phyloP scores from a whole-genome alignment of 2,113 vertebrate species.

The Numida meleagris region DNA sequence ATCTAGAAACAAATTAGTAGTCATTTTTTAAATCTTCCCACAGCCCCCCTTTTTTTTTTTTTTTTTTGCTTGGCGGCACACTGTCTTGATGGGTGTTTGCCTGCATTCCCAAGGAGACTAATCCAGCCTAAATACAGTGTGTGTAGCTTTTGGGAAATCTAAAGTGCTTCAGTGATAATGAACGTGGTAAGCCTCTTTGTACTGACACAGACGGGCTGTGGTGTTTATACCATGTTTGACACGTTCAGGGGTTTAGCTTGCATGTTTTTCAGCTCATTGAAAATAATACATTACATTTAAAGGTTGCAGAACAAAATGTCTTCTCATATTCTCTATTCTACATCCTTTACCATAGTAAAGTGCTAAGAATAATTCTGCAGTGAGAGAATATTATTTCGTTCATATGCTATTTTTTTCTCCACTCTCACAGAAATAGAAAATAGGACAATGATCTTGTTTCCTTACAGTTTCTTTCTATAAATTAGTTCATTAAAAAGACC shows the following conservation, averaged over 20 bases:
- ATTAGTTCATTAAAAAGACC: neutral
- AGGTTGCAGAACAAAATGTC: neutral
- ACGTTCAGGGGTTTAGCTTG: neutral
- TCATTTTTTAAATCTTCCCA: neutral
- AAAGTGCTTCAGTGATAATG: neutral
- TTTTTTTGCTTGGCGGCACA: neutral
- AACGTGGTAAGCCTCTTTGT: neutral
- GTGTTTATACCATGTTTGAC: neutral
- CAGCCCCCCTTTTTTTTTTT: neutral
- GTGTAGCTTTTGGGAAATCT: neutral
- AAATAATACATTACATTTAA: neutral
- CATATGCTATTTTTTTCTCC: neutral
- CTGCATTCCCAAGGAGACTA: neutral
- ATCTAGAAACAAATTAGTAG: neutral
- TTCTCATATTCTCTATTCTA: neutral
- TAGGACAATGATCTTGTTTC: neutral
- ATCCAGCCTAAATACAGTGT: neutral
- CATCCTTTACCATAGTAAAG: neutral
- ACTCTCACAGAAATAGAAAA: neutral
- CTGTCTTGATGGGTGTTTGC: neutral
- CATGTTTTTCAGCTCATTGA: neutral
- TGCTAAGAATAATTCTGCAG: neutral
- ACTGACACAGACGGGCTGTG: accelerated
- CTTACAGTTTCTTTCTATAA: neutral
- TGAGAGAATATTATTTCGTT: neutral